A percentile compares a stretch with the other conserved stretches of the same genome.
These are phyloP conservation scores for Habroteleia sp. DNA, from an alignment of 2,888 invertebrate genomes.

Conservation along the genomic window DNA sequence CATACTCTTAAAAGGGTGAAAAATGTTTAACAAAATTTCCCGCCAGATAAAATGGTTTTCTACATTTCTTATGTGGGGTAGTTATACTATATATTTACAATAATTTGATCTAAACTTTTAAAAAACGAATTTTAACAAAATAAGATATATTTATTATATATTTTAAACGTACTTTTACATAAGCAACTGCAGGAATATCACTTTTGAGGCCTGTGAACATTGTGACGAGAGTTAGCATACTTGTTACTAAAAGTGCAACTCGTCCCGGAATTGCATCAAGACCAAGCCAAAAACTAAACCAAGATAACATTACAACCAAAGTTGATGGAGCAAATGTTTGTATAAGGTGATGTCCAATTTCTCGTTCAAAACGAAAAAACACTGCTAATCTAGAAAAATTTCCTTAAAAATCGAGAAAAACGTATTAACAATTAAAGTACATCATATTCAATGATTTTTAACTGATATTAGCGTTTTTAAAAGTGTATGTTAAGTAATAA, in stretches of 20 bases:
- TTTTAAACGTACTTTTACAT: conserved; percentile 90
- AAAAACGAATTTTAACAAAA: no score
- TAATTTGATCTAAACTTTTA: neutral
- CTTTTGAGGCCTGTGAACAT: conserved; percentile 92
- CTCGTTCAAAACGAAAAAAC: conserved; percentile 90
- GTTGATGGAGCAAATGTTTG: conserved; percentile 93
- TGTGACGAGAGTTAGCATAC: conserved; percentile 91
- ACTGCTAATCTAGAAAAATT: conserved; percentile 90
- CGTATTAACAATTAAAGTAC: no score
- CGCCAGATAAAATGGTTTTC: no score
- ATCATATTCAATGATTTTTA: no score
- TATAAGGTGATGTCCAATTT: conserved; percentile 92
- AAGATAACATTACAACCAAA: conserved; percentile 90
- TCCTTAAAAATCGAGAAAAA: conserved; percentile 81
- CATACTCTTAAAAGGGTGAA: no score
- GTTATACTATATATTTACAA: no score
- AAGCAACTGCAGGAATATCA: conserved; percentile 92
- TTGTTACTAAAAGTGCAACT: conserved; percentile 90
- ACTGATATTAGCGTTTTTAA: no score
- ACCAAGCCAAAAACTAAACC: conserved; percentile 94
- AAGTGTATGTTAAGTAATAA: no score
- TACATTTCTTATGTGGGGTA: no score
- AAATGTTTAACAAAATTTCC: no score
- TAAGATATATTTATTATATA: no score
- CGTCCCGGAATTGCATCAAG: conserved; percentile 92